Evolutionary conservation across 1,140 invertebrate species (phyloP), one percentile per base, ranked within the genome.

Genomic region (Drosophila tani): DNA sequence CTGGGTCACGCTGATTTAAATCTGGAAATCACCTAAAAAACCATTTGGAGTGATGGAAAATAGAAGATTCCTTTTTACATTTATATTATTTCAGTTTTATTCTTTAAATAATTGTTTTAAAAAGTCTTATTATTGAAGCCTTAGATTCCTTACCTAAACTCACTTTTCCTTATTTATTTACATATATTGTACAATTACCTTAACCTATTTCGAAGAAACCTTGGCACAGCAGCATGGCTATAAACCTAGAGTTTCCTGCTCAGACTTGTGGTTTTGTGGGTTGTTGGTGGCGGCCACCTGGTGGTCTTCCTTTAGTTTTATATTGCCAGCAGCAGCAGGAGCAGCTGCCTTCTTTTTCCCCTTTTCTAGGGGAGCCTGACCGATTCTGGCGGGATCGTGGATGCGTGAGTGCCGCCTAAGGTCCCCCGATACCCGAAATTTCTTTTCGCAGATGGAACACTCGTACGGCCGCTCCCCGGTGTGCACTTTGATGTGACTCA

Each of bases 401-500:
- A 96, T 97, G 21, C 95, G 95, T 93, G 97, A 94, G 92, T 99
- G 98, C 1, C 98, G 94, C 74, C 97, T 97, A 94, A 99, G 95
- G 82, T 99, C 97, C 29, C 97, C 97, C 6, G 95, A 94, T 1
- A 97, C 96, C 40, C 97, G 94, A 93, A 98, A 98, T n/a, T 95
- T 95, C 91, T 97, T 98, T 1, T 95, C 95, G 90, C 97, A 98
- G 0, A 96, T 93, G 3, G 94, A 93, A 92, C 97, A 98, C 0
- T 95, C 94, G 92, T 97, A 95, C 0, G 97, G 97, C 75, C 96
- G 96, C 81, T 97, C 96, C 1, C 97, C 96, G 21, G 97, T 99
- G 90, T 99, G 98, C 49, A 99, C 98, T 64, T 98, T 95, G 68
- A 97, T 95, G 93, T 99, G 98, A 88, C 96, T 97, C 75, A 97